These are phyloP conservation scores for Invenusta paracnida DNA, from an alignment of 2,888 invertebrate species.

Conservation along the genomic window DNA sequence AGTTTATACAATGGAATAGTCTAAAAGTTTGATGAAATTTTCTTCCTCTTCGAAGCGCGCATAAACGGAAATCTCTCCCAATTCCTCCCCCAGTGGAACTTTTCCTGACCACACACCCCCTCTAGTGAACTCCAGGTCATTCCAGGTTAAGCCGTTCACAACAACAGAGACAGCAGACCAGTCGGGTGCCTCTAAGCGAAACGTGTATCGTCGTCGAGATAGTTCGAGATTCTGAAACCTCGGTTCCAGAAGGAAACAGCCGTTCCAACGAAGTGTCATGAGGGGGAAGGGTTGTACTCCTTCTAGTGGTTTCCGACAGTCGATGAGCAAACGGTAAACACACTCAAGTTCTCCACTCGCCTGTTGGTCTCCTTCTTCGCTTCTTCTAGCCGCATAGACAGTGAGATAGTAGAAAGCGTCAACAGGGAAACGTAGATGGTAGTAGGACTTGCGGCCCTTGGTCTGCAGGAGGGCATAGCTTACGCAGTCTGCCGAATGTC, in stretches of 20 bases:
- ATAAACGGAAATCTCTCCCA: slow-evolving; percentile 44
- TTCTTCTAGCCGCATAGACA: slow-evolving; percentile 34
- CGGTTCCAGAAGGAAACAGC: slow-evolving; percentile 43
- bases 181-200: slow-evolving; percentile 41
- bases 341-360: slow-evolving; percentile 41
- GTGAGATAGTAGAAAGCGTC: slow-evolving; percentile 52
- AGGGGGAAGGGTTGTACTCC: slow-evolving; percentile 40
- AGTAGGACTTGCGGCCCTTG: slow-evolving; percentile 47
- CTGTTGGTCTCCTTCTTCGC: background rate
- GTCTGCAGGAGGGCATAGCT: slow-evolving; percentile 42
- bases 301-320: slow-evolving; percentile 41
- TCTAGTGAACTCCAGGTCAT: slow-evolving; percentile 33
- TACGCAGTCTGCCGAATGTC: slow-evolving; percentile 41
- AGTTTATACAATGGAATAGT: slow-evolving; percentile 36
- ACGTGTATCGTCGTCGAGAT: slow-evolving; percentile 37
- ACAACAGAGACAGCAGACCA: slow-evolving; percentile 41
- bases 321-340: slow-evolving; percentile 44
- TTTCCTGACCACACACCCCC: slow-evolving; percentile 39
- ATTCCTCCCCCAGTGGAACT: slow-evolving; percentile 36
- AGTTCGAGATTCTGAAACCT: slow-evolving; percentile 28
- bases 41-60: slow-evolving; percentile 41
- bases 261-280: slow-evolving; percentile 43
- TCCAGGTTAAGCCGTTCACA: slow-evolving; percentile 40
- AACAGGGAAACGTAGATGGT: slow-evolving; percentile 53
- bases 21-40: slow-evolving; percentile 41